Conservation (phyloP, 2,797 vertebrate species). For the Poecilia picta region DNA sequence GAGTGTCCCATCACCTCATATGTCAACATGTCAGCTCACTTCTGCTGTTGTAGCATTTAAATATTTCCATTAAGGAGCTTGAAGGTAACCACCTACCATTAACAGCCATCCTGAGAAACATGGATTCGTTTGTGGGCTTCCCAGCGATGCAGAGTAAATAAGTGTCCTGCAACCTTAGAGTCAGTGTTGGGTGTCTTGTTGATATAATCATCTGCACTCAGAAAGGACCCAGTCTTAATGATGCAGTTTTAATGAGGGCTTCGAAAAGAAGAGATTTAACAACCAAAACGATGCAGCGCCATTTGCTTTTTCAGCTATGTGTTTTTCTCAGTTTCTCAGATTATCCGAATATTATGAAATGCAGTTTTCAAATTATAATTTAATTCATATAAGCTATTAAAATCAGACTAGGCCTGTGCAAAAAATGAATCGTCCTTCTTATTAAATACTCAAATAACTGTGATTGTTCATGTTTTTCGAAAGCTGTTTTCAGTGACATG, state of each 20-base stretch:
- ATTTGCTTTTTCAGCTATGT: neutral
- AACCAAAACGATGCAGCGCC: neutral
- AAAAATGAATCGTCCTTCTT: neutral
- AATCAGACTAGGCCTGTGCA: neutral
- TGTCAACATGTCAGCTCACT: conserved; percentile 38
- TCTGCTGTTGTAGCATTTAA: conserved; percentile 31
- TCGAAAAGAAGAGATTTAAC: conserved; percentile 31
- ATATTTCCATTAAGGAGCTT: conserved; percentile 38
- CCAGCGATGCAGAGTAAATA: conserved; percentile 75
- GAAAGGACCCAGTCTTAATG: conserved; percentile 49
- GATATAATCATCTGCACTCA: conserved; percentile 75
- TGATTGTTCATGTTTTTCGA: neutral
- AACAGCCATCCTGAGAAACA: conserved; percentile 56
- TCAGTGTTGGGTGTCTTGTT: conserved; percentile 77
- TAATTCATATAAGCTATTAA: neutral
- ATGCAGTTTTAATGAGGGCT: conserved; percentile 53
- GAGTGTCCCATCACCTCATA: conserved; percentile 28
- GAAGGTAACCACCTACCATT: conserved; percentile 48
- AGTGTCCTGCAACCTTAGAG: conserved; percentile 76
- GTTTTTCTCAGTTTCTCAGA: neutral
- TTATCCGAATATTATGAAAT: neutral
- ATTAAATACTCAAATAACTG: neutral
- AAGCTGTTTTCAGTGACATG: neutral
- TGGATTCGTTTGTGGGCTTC: conserved; percentile 78
- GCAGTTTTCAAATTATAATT: neutral